Conservation (phyloP, 30 jellyfish, hydroid and myxozoan species). For the Aurelia coerulea region DNA sequence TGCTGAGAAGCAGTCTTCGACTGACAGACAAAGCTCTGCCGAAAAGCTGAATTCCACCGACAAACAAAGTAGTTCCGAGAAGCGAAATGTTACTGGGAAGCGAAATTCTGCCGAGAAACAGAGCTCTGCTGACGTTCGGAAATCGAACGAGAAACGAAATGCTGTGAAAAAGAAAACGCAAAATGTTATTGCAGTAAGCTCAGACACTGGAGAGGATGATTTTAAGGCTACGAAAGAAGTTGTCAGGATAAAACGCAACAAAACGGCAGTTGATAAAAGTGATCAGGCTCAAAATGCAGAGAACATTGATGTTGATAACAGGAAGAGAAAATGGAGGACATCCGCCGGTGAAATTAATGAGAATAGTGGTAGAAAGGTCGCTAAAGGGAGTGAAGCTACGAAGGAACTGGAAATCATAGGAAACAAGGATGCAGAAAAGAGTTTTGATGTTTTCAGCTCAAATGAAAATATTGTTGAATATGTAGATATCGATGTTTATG, state of each 20-base stretch:
- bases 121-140: no score
- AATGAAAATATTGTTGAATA: not conserved
- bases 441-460: not conserved
- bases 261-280: not conserved
- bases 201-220: slow-evolving; percentile 8
- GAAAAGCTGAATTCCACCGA: no score
- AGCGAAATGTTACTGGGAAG: no score
- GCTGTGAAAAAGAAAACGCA: not conserved
- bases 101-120: no score
- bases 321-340: slow-evolving; percentile 3
- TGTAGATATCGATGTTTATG: slow-evolving; percentile 38
- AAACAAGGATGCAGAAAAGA: not conserved
- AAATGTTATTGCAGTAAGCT: not conserved
- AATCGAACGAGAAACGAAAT: no score
- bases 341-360: not conserved
- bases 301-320: not conserved
- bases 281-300: not conserved
- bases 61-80: no score
- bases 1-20: no score
- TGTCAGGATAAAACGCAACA: slow-evolving; percentile 6
- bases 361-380: not conserved
- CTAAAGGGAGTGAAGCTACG: not conserved
- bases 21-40: no score
- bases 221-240: not conserved
- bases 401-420: not conserved